Evolutionary conservation across 2,113 vertebrate species (phyloP).

Genomic region (Galeopterus variegatus): DNA sequence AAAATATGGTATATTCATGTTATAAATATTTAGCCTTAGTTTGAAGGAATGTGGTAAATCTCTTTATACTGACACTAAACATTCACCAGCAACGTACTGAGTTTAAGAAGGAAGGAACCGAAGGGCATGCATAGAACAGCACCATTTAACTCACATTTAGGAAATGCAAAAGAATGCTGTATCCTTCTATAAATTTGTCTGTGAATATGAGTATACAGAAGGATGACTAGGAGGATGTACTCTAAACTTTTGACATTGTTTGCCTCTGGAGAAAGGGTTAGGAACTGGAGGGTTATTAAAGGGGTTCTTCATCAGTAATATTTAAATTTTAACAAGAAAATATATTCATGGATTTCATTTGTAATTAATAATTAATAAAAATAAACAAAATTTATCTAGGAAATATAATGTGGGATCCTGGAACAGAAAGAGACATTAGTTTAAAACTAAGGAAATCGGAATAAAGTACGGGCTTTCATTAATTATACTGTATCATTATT

Average conservation of each 20-base stretch:
- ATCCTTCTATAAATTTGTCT: not conserved
- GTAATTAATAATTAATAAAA: conserved; percentile 7
- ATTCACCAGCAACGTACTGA: too few species aligned
- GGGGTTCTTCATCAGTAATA: not conserved
- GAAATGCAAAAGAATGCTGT: not conserved
- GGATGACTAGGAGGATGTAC: not conserved
- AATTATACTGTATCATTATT: not conserved
- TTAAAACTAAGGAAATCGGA: not conserved
- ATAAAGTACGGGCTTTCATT: not conserved
- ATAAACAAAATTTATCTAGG: not conserved
- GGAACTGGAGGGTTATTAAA: not conserved
- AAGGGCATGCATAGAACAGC: not conserved
- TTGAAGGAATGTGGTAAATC: not conserved
- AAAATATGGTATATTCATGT: not conserved
- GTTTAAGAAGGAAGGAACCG: not conserved
- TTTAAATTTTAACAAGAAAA: not conserved
- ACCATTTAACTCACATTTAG: not conserved
- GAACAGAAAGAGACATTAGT: not conserved
- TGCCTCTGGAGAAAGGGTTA: not conserved
- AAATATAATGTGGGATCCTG: not conserved
- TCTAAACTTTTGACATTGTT: not conserved
- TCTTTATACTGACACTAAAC: not conserved
- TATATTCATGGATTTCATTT: not conserved
- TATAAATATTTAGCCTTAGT: not conserved
- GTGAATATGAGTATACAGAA: not conserved